Conservation (phyloP, 2,797 vertebrate species). For the Anableps anableps region DNA sequence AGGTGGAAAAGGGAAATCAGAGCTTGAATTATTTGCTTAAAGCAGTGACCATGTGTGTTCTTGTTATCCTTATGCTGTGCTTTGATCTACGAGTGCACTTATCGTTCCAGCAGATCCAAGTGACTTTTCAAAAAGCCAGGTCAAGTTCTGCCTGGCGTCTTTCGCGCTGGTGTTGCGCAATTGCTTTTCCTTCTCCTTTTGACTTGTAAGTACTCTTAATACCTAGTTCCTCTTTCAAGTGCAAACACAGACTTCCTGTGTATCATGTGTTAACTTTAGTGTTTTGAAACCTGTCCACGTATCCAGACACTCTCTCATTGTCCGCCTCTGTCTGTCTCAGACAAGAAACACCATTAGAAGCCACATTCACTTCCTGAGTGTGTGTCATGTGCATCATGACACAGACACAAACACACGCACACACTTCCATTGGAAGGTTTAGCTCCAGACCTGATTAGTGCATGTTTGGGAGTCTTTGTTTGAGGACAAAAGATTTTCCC, state of each 20-base stretch:
- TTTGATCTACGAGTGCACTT: not conserved
- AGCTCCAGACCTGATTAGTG: conserved; percentile 54
- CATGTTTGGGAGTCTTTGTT: conserved; percentile 64
- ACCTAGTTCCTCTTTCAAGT: conserved; percentile 32
- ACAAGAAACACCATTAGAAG: conserved; percentile 23
- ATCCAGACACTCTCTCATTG: conserved; percentile 45
- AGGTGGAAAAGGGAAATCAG: not conserved
- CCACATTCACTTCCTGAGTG: conserved; percentile 48
- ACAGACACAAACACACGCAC: conserved; percentile 16
- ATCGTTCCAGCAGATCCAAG: not conserved
- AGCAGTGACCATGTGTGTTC: not conserved
- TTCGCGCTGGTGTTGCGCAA: not conserved
- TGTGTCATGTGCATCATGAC: conserved; percentile 47
- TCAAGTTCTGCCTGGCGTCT: not conserved
- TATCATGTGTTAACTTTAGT: conserved; percentile 30
- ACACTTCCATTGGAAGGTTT: conserved; percentile 25
- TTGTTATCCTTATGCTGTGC: not conserved
- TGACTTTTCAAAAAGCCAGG: not conserved
- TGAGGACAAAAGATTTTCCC: conserved; percentile 70
- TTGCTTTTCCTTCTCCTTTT: conserved; percentile 8
- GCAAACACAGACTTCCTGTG: conserved; percentile 39
- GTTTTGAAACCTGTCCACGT: conserved; percentile 25
- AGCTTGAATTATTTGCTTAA: not conserved
- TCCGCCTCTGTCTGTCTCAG: conserved; percentile 39
- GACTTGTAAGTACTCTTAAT: not conserved